Conservation (phyloP, 2,888 invertebrate species). For the Nemapogon koenigi region DNA sequence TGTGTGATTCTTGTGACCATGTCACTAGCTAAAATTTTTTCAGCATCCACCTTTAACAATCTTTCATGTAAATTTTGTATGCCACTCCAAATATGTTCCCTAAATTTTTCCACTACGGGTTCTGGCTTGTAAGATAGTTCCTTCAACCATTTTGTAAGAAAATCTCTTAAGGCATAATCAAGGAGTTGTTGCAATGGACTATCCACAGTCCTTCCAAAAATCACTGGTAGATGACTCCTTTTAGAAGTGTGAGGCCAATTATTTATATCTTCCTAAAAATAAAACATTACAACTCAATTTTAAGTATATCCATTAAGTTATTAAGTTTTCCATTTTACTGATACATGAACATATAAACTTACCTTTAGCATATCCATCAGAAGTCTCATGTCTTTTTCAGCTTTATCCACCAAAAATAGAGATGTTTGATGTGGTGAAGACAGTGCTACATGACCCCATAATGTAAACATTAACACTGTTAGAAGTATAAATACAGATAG, state of each 20-base stretch:
- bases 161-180: slow-evolving; percentile 81
- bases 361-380: slow-evolving; percentile 70
- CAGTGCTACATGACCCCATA: slow-evolving; percentile 70
- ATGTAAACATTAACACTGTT: slow-evolving; percentile 38
- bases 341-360: slow-evolving; percentile 13
- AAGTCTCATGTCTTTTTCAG: slow-evolving; percentile 66
- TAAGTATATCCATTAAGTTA: slow-evolving; percentile 1
- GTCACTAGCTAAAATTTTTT: slow-evolving; percentile 82
- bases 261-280: slow-evolving; percentile 41
- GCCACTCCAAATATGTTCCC: slow-evolving; percentile 84
- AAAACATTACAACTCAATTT: slow-evolving; percentile 1
- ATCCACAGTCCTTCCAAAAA: slow-evolving; percentile 85
- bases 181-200: slow-evolving; percentile 82
- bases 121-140: slow-evolving; percentile 73
- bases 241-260: slow-evolving; percentile 42
- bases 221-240: slow-evolving; percentile 72
- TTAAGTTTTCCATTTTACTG: too few relatives aligned
- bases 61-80: slow-evolving; percentile 76
- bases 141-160: slow-evolving; percentile 77
- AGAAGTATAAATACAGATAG: slow-evolving; percentile 32
- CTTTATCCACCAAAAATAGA: slow-evolving; percentile 61
- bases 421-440: slow-evolving; percentile 71
- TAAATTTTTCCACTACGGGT: slow-evolving; percentile 68
- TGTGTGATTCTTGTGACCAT: slow-evolving; percentile 81
- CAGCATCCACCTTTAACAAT: slow-evolving; percentile 77